phyloP scores from a whole-genome alignment of 1,140 invertebrate genomes.

The Drosophila truncata region DNA sequence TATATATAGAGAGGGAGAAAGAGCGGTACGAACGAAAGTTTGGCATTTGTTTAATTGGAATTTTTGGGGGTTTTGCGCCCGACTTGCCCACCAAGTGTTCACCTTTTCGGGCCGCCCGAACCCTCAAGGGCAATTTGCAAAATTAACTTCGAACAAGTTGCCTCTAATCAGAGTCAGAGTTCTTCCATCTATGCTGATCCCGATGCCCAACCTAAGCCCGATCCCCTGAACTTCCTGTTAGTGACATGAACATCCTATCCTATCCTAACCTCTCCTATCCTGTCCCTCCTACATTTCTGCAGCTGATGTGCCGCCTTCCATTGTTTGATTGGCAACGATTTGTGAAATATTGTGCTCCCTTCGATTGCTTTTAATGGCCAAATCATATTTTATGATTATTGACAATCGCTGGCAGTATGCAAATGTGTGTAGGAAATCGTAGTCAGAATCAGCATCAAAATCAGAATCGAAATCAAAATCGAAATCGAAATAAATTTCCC shows the following conservation, averaged over 20 bases:
- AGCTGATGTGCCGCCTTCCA: slow-evolving; percentile 20
- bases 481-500: slow-evolving; percentile 38
- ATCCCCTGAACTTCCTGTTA: slow-evolving; percentile 7
- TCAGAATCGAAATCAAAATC: slow-evolving; percentile 7
- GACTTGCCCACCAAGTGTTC: slow-evolving; percentile 7
- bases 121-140: slow-evolving; percentile 49
- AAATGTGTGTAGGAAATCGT: slow-evolving; percentile 13
- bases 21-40: slow-evolving; percentile 48
- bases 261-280: not conserved
- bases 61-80: slow-evolving; percentile 38
- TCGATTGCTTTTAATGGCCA: slow-evolving; percentile 47
- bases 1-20: not conserved
- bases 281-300: slow-evolving; percentile 13
- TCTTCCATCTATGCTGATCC: too few species aligned
- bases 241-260: slow-evolving; percentile 8
- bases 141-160: slow-evolving; percentile 58
- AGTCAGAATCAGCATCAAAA: not conserved
- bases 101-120: slow-evolving; percentile 11
- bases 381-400: slow-evolving; percentile 57
- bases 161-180: slow-evolving; percentile 32
- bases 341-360: slow-evolving; percentile 43
- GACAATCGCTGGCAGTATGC: slow-evolving; percentile 35
- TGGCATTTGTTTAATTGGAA: slow-evolving; percentile 83
- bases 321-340: slow-evolving; percentile 52
- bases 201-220: not conserved